Evolutionary conservation across 2,888 invertebrate genomes (phyloP).

Genomic region (Monoplex corrugatus): DNA sequence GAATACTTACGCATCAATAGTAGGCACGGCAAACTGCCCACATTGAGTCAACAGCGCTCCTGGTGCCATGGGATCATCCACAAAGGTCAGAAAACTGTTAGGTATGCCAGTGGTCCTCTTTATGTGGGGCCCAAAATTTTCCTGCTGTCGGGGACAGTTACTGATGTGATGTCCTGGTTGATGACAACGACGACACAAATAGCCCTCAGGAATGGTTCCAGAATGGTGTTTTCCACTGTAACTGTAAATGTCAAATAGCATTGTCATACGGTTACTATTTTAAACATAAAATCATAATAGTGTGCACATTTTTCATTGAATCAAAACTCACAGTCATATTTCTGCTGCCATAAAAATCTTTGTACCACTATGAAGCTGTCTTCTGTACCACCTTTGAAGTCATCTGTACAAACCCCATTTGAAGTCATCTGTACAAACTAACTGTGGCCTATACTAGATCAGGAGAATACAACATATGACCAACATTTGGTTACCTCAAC

Average conservation of each 20-base stretch:
- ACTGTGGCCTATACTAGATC: too few relatives aligned
- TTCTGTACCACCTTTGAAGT: too few relatives aligned
- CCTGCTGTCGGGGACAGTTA: constrained; percentile 88
- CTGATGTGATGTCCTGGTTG: constrained; percentile 98
- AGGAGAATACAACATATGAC: too few relatives aligned
- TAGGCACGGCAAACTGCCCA: constrained; percentile 93
- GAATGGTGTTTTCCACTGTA: constrained; percentile 93
- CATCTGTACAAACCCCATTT: too few relatives aligned
- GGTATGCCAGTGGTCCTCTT: constrained; percentile 99
- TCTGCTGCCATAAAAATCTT: too few relatives aligned
- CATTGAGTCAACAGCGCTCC: constrained; percentile 95
- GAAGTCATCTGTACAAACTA: too few relatives aligned
- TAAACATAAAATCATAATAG: too few relatives aligned
- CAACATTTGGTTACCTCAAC: too few relatives aligned
- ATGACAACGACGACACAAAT: constrained; percentile 96
- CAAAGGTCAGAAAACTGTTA: constrained; percentile 95
- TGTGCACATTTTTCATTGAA: too few relatives aligned
- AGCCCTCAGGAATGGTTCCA: constrained; percentile 94
- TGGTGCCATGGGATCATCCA: constrained; percentile 92
- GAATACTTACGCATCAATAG: constrained; percentile 93
- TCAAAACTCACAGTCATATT: too few relatives aligned
- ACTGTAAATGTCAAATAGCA: constrained; percentile 87
- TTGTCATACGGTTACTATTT: background rate
- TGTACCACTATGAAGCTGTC: too few relatives aligned
- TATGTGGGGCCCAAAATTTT: constrained; percentile 85